These are phyloP conservation scores for Erethizon dorsatum DNA, from an alignment of 2,797 vertebrate species.

Conservation along the genomic window DNA sequence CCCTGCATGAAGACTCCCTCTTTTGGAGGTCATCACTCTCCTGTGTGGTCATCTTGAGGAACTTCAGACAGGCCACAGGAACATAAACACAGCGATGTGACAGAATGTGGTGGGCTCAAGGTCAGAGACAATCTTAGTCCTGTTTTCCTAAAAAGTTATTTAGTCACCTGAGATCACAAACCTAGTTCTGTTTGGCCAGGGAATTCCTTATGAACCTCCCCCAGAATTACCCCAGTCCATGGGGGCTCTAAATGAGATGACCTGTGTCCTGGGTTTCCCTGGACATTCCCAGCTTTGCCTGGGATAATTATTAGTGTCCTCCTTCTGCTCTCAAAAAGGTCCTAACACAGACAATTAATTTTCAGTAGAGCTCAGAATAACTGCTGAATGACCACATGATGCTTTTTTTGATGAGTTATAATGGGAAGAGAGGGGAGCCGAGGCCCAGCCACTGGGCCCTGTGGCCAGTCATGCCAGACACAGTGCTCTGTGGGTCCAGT, in stretches of 20 bases:
- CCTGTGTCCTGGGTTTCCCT: not conserved
- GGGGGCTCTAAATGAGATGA: not conserved
- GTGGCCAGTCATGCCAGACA: fast-evolving
- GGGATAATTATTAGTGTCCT: fast-evolving
- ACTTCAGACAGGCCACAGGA: fast-evolving
- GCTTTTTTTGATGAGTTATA: not conserved
- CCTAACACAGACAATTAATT: not conserved
- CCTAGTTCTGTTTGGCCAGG: not conserved
- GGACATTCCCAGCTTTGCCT: not conserved
- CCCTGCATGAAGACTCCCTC: not conserved
- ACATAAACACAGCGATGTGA: not conserved
- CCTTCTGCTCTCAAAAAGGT: not conserved
- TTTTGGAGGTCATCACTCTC: not conserved
- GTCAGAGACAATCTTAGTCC: not conserved
- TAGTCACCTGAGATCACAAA: not conserved
- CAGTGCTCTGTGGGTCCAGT: not conserved
- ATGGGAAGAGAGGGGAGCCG: not conserved
- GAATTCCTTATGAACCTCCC: not conserved
- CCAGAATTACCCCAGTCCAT: fast-evolving
- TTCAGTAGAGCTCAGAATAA: not conserved
- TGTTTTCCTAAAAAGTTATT: not conserved
- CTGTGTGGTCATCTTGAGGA: not conserved
- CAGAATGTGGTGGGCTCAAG: fast-evolving
- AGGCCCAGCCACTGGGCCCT: not conserved
- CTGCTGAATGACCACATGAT: not conserved